Base-by-base conservation (phyloP, 2,113 vertebrate species). In the Urocynchramus pylzowi region DNA sequence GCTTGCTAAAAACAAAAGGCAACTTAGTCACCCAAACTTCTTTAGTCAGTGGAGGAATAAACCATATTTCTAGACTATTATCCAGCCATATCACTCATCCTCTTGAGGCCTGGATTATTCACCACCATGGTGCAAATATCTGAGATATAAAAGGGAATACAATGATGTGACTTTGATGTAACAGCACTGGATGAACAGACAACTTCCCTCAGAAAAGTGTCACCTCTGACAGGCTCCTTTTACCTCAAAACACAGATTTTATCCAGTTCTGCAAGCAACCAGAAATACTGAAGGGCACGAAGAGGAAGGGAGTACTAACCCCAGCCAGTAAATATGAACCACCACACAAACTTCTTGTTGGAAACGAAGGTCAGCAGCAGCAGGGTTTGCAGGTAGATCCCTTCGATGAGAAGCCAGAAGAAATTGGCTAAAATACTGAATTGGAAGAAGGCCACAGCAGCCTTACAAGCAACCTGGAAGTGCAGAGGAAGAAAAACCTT, bases 351-450 rank as follows among this genome's bases (percentile, higher is more conserved):
- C 78, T 98, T 98, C 96, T 97, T 98, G 96, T 98, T 98, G 1
- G 98, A 98, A 90, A 99, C 98, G 45, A 99, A 99, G 53, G 99
- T 98, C 70, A 99, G 95, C 24, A 98, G 98, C 75, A 99, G 98
- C 84, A 99, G 96, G 2, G 98, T 99, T 84, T 99, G 99, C 67
- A 99, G 98, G 90, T 99, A 99, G 98, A 99, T 98, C 56, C 98
- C 99, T 94, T 99, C 99, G 31, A 99, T 98, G 79, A 99, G 97
- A 76, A 99, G 87, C 99, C 99, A 99, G 96, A 99, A 99, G 97
- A 99, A 99, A 94, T 99, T 99, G 82, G 99, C 98, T 88, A 99
- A 97, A 95, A 99, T 98, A 74, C 99, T 98, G 97, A 99, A 99
- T 75, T 99, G 99, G 96, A 99, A 99, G 95, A 99, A 99, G 2